Evolutionary conservation across 2,113 vertebrate genomes (phyloP), one percentile per base, ranked within the genome.

Genomic region (Takifugu flavidus): DNA sequence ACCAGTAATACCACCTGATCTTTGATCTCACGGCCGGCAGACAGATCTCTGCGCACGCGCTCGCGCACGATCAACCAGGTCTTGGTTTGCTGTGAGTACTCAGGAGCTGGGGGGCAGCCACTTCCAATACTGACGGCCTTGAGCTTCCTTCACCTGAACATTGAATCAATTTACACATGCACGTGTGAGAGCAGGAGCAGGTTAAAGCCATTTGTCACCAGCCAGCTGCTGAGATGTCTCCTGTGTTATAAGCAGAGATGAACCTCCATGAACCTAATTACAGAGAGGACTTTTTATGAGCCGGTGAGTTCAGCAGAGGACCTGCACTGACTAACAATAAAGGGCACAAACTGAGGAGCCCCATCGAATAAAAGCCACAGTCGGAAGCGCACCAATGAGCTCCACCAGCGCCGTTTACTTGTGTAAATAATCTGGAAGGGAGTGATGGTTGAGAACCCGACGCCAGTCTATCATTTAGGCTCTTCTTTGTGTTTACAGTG

Each of bases 401-500:
- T 20, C 20, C 20, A 56, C 72, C 57, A 63, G 45, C 67, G 34
- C 55, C 51, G 61, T 66, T 64, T 49, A 25, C 67, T 77, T 76
- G 63, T 74, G 73, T 69, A 77, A 82, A 83, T 82, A 79, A 39
- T 39, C 34, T 47, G 45, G 43, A 29, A 6, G 49, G 63, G 28
- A 58, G 28, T 42, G 27, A 39, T 25, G 44, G 61, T 66, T 70
- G 65, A 52, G 49, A 61, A 63, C 59, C 25, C 42, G 53, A 78
- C 74, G 75, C 80, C 65, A 80, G 65, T 77, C 58, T 45, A 58
- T 74, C 66, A 73, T 82, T 82, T 82, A 77, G 74, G 28, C 44
- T 54, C 74, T 56, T 56, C 82, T 84, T 87, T 78, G 78, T 84
- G 77, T 86, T 83, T 72, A 78, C 12, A 59, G 75, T 10, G 25